Conservation (phyloP, 1,140 invertebrate species). For the Contarinia nasturtii region DNA sequence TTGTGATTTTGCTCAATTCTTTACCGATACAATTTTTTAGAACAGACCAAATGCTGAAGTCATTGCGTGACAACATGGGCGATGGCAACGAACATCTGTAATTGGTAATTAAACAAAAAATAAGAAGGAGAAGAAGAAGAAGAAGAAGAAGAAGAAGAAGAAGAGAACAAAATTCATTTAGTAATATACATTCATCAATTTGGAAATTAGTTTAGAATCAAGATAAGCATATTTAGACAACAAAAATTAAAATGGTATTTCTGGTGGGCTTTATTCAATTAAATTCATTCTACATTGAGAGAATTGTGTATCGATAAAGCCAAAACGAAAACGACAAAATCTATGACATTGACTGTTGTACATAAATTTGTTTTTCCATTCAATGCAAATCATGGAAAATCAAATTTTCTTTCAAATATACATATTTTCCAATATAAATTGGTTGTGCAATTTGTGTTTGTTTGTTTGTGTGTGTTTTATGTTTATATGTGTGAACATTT, state of each 20-base stretch:
- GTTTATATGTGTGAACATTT: too few relatives aligned
- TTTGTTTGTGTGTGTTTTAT: too few relatives aligned
- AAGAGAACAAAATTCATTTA: background rate
- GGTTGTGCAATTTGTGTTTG: too few relatives aligned
- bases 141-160: background rate
- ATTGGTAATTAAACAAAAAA: constrained; percentile 8
- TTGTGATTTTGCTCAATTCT: constrained; percentile 91
- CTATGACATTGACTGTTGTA: too few relatives aligned
- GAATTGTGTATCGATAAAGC: background rate
- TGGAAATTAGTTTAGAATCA: too few relatives aligned
- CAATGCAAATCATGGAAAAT: too few relatives aligned
- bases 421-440: too few relatives aligned
- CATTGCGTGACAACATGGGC: constrained; percentile 66
- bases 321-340: too few relatives aligned
- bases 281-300: background rate
- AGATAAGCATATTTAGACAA: too few relatives aligned
- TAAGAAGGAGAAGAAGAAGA: constrained; percentile 2
- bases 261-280: constrained; percentile 1
- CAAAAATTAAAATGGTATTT: background rate
- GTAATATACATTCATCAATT: too few relatives aligned
- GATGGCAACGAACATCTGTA: constrained; percentile 61
- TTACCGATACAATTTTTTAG: constrained; percentile 88
- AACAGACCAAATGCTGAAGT: constrained; percentile 88
- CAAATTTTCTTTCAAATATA: too few relatives aligned
- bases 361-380: too few relatives aligned